phyloP scores from a whole-genome alignment of 2,113 vertebrate species.

The Stegostoma tigrinum region DNA sequence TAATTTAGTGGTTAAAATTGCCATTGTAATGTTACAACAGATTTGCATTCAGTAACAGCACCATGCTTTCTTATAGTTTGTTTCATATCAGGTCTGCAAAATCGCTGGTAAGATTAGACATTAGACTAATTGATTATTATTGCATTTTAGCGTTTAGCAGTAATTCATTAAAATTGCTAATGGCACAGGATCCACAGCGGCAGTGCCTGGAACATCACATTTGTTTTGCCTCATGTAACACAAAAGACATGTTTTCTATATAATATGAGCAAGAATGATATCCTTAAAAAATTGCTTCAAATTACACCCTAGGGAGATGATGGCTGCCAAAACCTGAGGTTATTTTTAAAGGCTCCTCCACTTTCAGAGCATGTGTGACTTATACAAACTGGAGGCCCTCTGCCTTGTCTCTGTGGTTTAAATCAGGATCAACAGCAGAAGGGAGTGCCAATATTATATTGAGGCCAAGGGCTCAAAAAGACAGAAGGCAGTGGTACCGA shows the following conservation, averaged over 20 bases:
- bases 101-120: constrained; percentile 7
- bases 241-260: constrained; percentile 26
- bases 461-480: not conserved
- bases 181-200: constrained; percentile 3
- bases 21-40: not conserved
- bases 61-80: not conserved
- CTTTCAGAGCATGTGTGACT: constrained; percentile 14
- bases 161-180: constrained; percentile 31
- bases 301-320: constrained; percentile 11
- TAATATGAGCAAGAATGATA: constrained; percentile 29
- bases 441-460: not conserved
- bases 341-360: constrained; percentile 32
- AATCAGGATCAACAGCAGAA: not conserved
- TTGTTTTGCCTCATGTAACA: constrained; percentile 37
- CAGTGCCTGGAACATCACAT: constrained; percentile 24
- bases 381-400: not conserved
- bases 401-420: not conserved
- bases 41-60: not conserved
- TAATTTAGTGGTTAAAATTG: not conserved
- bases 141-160: constrained; percentile 27
- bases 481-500: not conserved
- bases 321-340: constrained; percentile 28
- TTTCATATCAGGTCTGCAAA: constrained; percentile 16
- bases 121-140: constrained; percentile 36
- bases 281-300: constrained; percentile 32